These are phyloP conservation scores for Pyrrhosoma nymphula DNA, from an alignment of 2,888 invertebrate genomes.

Conservation along the genomic window DNA sequence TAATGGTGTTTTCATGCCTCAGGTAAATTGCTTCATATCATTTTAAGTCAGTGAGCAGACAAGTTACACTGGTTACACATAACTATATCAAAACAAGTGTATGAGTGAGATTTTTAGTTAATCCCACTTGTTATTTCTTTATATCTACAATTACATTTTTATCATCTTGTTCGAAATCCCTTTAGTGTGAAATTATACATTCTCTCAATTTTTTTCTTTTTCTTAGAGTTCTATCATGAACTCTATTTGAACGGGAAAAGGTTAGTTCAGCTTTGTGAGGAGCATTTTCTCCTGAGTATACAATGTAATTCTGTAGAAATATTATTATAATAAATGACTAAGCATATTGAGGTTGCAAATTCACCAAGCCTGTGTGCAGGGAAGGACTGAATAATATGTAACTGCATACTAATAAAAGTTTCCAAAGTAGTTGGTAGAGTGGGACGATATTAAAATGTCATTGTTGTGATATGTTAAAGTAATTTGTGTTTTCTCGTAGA, in stretches of 20 bases:
- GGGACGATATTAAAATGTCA: background rate
- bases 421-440: slow-evolving; percentile 10
- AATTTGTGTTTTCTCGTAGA: background rate
- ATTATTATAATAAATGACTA: background rate
- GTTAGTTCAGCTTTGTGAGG: background rate
- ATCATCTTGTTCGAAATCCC: background rate
- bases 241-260: background rate
- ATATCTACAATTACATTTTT: background rate
- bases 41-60: slow-evolving; percentile 23
- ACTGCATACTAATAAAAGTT: slow-evolving; percentile 17
- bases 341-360: background rate
- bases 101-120: background rate
- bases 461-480: slow-evolving; percentile 24
- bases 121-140: background rate
- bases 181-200: background rate
- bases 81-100: background rate
- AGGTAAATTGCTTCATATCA: slow-evolving; percentile 60
- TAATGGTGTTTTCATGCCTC: slow-evolving; percentile 47
- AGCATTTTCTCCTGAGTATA: background rate
- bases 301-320: background rate
- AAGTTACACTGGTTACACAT: background rate
- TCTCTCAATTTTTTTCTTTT: background rate
- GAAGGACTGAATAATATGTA: slow-evolving; percentile 16
- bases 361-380: background rate
- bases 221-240: background rate